These are phyloP conservation scores for Sipha maydis DNA, from an alignment of 2,888 invertebrate species.

Conservation along the genomic window DNA sequence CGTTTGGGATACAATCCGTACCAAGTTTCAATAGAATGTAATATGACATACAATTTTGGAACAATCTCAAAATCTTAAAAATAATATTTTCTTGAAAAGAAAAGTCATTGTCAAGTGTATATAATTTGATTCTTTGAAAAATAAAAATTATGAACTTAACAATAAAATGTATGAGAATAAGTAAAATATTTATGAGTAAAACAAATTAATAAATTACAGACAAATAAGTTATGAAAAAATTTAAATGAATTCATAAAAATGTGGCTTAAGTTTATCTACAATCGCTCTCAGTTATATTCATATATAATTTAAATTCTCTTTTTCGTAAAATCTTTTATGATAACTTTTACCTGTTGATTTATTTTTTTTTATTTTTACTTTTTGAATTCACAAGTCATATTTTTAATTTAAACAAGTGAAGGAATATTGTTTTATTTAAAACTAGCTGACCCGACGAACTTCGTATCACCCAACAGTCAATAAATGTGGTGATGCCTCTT, in stretches of 20 bases:
- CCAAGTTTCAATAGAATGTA: neutral
- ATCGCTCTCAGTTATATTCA: neutral
- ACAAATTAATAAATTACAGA: conserved; percentile 4
- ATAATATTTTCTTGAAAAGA: neutral
- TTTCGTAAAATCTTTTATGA: neutral
- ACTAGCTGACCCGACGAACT: too few relatives aligned
- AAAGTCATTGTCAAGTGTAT: neutral
- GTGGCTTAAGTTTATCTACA: neutral
- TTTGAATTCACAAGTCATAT: neutral
- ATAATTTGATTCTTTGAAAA: neutral
- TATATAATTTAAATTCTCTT: conserved; percentile 6
- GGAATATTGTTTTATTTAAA: neutral
- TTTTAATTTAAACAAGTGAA: neutral
- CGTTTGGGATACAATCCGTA: too few relatives aligned
- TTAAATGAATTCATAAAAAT: neutral
- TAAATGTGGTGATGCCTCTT: too few relatives aligned
- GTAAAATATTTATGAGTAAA: neutral
- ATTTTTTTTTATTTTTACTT: neutral
- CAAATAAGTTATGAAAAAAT: neutral
- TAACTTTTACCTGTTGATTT: conserved; percentile 14
- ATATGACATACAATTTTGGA: neutral
- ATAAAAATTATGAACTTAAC: neutral
- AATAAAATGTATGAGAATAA: neutral
- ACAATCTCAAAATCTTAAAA: neutral
- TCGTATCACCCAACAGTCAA: too few relatives aligned